Evolutionary conservation across 2,888 invertebrate genomes (phyloP), one percentile per base, ranked within the genome.

Genomic region (Agrochola lychnidis): DNA sequence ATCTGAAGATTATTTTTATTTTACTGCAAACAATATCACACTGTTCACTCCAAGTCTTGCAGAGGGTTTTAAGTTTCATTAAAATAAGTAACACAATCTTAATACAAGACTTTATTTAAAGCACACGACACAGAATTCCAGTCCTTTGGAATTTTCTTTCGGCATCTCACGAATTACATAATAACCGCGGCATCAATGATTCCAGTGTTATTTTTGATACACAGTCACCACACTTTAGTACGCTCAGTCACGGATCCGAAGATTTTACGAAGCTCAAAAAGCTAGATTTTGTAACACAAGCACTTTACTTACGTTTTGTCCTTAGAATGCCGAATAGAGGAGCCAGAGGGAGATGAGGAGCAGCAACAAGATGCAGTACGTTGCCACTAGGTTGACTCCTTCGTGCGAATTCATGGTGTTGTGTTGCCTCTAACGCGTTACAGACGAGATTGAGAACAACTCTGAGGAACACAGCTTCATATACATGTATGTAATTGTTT

Each of bases 331-430:
- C 6, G 98, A 97, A 88, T 98, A 98, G 53, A 98, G 93, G 72
- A 97, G 92, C 97, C 98, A 98, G 69, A 98, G 93, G 7, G 97
- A 96, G 63, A 97, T 94, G 66, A 98, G 94, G 56, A 98, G 94
- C 62, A 97, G 91, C 74, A 98, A 96, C 82, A 98, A 94, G 88
- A 98, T 98, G 90, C 97, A 94, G 92, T 98, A 98, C 70, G 98
- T 98, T 72, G 97, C 97, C 83, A 97, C 95, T 85, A 98, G 95
- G 90, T 97, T 98, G 71, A 96, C 96, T 77, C 97, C 97, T 93
- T 98, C 98, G 79, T 81, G 81, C 9, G 95, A 93, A 80, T 89
- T 91, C 91, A 95, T 91, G 91, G 93, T 94, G 63, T 88, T 92
- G 93, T 94, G 82, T 88, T 92, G 89, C 84, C 92, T 86, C 90